These are phyloP conservation scores for Rotaria sp. DNA, from an alignment of 2,888 invertebrate genomes.

Conservation along the genomic window DNA sequence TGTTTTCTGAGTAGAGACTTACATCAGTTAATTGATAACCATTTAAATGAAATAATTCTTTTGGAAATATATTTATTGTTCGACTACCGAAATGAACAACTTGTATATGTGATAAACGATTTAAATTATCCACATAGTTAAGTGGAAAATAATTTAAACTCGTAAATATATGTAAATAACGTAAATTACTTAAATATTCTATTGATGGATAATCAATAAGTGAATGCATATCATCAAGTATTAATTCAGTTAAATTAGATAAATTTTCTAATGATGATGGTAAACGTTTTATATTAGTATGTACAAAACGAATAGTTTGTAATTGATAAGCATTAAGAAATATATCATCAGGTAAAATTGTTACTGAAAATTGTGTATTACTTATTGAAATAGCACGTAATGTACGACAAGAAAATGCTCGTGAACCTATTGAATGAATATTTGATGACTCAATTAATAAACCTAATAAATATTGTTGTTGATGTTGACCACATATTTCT, in stretches of 20 bases:
- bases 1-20: conserved; percentile 12
- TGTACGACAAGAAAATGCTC: conserved; percentile 7
- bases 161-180: conserved; percentile 18
- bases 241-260: conserved; percentile 21
- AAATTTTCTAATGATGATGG: conserved; percentile 17
- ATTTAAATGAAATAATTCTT: conserved; percentile 29
- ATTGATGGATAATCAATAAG: neutral
- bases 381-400: conserved; percentile 12
- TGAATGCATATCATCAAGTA: conserved; percentile 19
- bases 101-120: conserved; percentile 17
- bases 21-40: conserved; percentile 30
- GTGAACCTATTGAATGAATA: neutral
- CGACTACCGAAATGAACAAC: conserved; percentile 27
- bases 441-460: conserved; percentile 22
- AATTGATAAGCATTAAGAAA: conserved; percentile 14
- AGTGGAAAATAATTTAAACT: conserved; percentile 22
- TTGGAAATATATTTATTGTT: conserved; percentile 6
- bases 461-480: conserved; percentile 8
- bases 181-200: neutral
- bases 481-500: neutral
- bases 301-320: conserved; percentile 1
- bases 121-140: neutral
- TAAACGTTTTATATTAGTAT: neutral
- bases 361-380: neutral
- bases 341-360: neutral